Base-by-base conservation (phyloP, 2,113 vertebrate genomes). In the Engraulis encrasicolus region DNA sequence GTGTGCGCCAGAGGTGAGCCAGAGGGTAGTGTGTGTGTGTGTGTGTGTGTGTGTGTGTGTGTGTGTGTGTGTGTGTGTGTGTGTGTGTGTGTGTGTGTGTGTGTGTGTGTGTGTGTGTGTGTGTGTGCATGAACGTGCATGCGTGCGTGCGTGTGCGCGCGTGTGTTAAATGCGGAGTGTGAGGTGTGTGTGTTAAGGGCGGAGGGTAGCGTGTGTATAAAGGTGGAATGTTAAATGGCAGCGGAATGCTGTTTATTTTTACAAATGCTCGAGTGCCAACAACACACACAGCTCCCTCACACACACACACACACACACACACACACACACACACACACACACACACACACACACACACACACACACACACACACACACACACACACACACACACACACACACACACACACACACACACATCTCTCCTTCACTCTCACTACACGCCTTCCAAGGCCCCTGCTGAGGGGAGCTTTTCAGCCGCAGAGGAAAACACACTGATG, bases 181-280 rank as follows among this genome's bases (percentile, higher is more conserved):
- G n/a, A n/a, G n/a, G n/a, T n/a, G n/a, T n/a, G n/a, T n/a, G n/a
- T n/a, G n/a, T n/a, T n/a, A n/a, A 9, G 40, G 40, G 40, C 40
- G 27, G 58, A 23, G 23, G 27, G n/a, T n/a, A 74, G 31, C 23
- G n/a, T 14, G 66, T 74, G 27, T 74, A 31, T 34, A 31, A 74
- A 74, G 80, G 78, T 86, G 88, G 89, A 90, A 93, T 91, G 85
- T 91, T 88, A 92, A 91, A 92, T 89, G 84, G 86, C 78, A 80
- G 82, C 87, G 90, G 88, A 90, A 92, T 92, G 89, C 85, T 92
- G 89, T 91, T 92, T 92, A 90, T 92, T 91, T 93, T 92, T 78
- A 83, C 86, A 92, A 93, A 92, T 82, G 90, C 12, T 87, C 84
- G 89, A 82, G 78, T 78, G 78, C 78, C 82, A 85, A 82, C 74